Base-by-base conservation (phyloP, 2,797 vertebrate species). In the Halcyon chelicuti region DNA sequence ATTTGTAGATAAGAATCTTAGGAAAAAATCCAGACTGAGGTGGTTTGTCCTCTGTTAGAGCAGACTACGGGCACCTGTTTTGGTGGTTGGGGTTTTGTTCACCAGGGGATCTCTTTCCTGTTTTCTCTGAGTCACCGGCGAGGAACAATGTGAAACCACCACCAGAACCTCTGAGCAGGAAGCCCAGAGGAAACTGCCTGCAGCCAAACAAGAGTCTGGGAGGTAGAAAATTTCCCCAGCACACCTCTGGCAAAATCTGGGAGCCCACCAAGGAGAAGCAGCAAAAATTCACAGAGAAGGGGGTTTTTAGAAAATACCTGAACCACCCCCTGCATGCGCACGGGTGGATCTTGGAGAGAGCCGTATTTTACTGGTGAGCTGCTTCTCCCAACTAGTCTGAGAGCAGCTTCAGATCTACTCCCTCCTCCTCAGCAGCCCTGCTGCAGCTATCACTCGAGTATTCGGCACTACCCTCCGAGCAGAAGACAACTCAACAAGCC, bases 21-120 rank as follows among this genome's bases (percentile, higher is more conserved):
- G 96, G 65, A 98, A 97, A 97, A 98, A 98, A 98, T 98, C 98
- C 98, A 98, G 98, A 98, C 96, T 97, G 96, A 91, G 68, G 96
- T 97, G 96, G 92, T 86, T 33, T 94, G 97, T 95, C 96, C 95
- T 73, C 94, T 54, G 94, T 95, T 90, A 90, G 91, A 72, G 39
- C 75, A 94, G 95, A 97, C 94, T 33, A 73, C 82, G 91, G 94
- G 92, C 95, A 97, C 97, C 97, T 97, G 97, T 89, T 94, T 65
- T 67, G 85, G 92, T 92, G 91, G 71, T 54, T 90, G 93, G 0
- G 12, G 88, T 63, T 71, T 96, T 84, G 91, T 92, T 94, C 88
- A 87, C 49, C 81, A 75, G 75, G 77, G 82, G 77, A 96, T 90
- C 91, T 91, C 89, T 94, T 97, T 97, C 97, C 97, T 96, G 96